phyloP scores from a whole-genome alignment of 2,797 vertebrate species.

The Notamacropus eugenii region DNA sequence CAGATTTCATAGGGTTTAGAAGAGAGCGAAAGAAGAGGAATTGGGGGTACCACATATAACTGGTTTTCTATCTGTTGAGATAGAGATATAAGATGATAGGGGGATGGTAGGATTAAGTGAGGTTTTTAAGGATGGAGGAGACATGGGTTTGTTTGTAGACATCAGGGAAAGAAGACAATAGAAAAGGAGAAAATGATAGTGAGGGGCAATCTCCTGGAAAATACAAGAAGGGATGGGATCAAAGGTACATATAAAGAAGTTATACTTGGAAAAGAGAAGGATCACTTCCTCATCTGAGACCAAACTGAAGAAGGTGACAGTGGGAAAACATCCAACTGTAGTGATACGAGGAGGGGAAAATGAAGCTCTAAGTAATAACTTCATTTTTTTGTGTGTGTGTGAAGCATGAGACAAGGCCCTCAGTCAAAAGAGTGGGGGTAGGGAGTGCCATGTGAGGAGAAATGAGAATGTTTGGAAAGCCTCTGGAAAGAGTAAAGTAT shows the following conservation, averaged over 20 bases:
- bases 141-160: not conserved
- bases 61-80: not conserved
- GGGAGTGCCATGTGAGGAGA: not conserved
- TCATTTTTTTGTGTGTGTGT: not conserved
- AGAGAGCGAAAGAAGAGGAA: not conserved
- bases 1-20: not conserved
- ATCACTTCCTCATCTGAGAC: not conserved
- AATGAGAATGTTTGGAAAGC: not conserved
- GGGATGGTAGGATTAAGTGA: not conserved
- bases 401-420: not conserved
- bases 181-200: not conserved
- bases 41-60: not conserved
- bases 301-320: not conserved
- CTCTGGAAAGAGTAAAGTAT: not conserved
- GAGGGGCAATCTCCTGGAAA: not conserved
- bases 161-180: not conserved
- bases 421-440: not conserved
- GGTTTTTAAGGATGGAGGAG: not conserved
- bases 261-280: not conserved
- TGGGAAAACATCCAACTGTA: not conserved
- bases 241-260: not conserved
- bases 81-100: not conserved
- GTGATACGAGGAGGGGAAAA: not conserved
- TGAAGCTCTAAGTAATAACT: not conserved
- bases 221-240: not conserved